Evolutionary conservation across 2,113 vertebrate genomes (phyloP).

Genomic region (Sminthopsis crassicaudata): DNA sequence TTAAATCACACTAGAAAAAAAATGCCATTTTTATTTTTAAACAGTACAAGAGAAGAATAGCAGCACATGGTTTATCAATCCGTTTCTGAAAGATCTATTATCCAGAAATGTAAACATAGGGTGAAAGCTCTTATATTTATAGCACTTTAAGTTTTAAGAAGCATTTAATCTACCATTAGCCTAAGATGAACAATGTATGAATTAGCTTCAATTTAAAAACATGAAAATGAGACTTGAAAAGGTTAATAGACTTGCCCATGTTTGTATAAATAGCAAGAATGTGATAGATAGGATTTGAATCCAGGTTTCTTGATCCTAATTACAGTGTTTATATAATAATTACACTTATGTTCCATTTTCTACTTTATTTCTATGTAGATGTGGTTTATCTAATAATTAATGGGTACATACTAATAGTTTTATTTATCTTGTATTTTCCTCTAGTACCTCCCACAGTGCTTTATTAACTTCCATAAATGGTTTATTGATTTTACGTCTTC

Average conservation of each 20-base stretch:
- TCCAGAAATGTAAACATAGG: not conserved
- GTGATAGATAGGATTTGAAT: not conserved
- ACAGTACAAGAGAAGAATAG: not conserved
- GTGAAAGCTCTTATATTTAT: not conserved
- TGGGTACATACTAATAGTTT: not conserved
- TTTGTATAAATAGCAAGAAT: not conserved
- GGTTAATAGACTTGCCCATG: not conserved
- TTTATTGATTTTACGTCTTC: not conserved
- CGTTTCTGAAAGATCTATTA: not conserved
- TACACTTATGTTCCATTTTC: not conserved
- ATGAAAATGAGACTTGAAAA: not conserved
- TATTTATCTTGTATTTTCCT: not conserved
- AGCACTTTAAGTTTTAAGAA: not conserved
- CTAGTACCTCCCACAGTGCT: not conserved
- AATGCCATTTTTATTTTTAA: not conserved
- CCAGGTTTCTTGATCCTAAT: not conserved
- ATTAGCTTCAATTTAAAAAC: not conserved
- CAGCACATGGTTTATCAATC: not conserved
- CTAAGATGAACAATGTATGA: not conserved
- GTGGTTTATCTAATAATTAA: not conserved
- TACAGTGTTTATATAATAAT: not conserved
- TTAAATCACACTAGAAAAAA: slow-evolving; percentile 20
- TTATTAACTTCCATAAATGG: not conserved
- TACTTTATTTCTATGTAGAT: not conserved
- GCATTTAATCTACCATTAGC: not conserved